phyloP scores from a whole-genome alignment of 2,888 invertebrate genomes.

The Phaonia tiefii region DNA sequence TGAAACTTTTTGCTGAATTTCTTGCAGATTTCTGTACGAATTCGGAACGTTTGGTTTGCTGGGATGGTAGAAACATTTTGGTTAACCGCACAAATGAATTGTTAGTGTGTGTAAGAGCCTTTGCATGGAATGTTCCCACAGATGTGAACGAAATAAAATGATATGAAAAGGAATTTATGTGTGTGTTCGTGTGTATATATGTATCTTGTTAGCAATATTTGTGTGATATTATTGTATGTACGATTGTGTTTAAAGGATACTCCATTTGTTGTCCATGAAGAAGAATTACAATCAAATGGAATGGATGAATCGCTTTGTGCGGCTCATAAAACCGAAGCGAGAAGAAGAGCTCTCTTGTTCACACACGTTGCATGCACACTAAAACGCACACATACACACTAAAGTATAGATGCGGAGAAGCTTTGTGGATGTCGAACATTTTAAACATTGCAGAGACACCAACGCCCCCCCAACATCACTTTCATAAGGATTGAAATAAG shows the following conservation, averaged over 20 bases:
- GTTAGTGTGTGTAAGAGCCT: conserved; percentile 1
- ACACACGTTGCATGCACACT: not conserved
- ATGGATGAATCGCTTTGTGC: not conserved
- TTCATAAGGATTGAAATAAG: not conserved
- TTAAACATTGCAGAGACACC: too few relatives aligned
- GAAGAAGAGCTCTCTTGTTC: not conserved
- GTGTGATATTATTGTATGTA: not conserved
- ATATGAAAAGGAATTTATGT: conserved; percentile 22
- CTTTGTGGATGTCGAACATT: too few relatives aligned
- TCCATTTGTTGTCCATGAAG: conserved; percentile 1
- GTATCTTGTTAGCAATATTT: not conserved
- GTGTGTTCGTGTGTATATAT: not conserved
- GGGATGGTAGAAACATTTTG: too few relatives aligned
- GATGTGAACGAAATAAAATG: conserved; percentile 1
- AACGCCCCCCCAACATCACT: too few relatives aligned
- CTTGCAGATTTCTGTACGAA: too few relatives aligned
- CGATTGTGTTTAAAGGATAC: not conserved
- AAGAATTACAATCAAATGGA: not conserved
- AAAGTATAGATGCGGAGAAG: not conserved
- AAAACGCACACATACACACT: not conserved
- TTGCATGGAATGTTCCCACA: conserved; percentile 8
- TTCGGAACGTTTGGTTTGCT: not conserved
- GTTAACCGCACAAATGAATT: not conserved
- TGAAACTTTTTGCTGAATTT: too few relatives aligned
- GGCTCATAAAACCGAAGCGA: conserved; percentile 1